Conservation (phyloP, 92 coral and sea anemone species). For the Porites rus region DNA sequence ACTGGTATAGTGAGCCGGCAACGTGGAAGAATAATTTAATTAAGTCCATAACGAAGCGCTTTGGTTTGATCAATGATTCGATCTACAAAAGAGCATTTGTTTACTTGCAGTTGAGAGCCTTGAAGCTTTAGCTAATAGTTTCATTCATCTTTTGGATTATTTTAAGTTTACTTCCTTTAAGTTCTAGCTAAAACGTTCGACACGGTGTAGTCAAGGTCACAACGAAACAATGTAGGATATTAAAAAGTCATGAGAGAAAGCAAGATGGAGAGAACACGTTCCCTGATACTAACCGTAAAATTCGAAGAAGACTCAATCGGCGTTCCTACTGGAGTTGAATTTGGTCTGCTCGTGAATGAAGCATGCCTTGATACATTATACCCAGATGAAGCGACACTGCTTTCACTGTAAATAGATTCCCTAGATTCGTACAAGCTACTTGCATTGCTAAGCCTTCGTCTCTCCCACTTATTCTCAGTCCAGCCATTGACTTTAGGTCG, state of each 20-base stretch:
- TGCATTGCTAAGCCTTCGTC: slow-evolving; percentile 92
- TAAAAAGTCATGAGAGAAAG: slow-evolving; percentile 71
- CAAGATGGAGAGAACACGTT: background rate
- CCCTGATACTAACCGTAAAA: slow-evolving; percentile 74
- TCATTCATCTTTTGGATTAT: background rate
- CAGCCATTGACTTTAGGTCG: slow-evolving; percentile 76
- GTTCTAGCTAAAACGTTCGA: slow-evolving; percentile 18
- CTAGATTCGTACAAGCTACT: slow-evolving; percentile 95
- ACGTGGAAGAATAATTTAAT: slow-evolving; percentile 48
- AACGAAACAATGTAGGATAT: slow-evolving; percentile 79
- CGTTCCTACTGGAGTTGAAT: slow-evolving; percentile 66
- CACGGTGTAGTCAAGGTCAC: slow-evolving; percentile 65
- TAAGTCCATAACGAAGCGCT: background rate
- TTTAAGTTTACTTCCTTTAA: background rate
- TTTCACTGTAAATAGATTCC: slow-evolving; percentile 87
- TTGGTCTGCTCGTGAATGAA: slow-evolving; percentile 76
- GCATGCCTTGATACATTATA: slow-evolving; percentile 77
- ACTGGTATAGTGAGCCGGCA: slow-evolving; percentile 32
- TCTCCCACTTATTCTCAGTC: slow-evolving; percentile 97
- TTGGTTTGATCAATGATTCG: background rate
- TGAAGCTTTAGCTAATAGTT: background rate
- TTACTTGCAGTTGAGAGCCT: background rate
- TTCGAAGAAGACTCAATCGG: slow-evolving; percentile 70
- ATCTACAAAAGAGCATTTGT: slow-evolving; percentile 12
- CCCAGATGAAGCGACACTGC: slow-evolving; percentile 75